These are phyloP conservation scores for Drosophila barbarae DNA, from an alignment of 2,888 invertebrate species.

Conservation along the genomic window DNA sequence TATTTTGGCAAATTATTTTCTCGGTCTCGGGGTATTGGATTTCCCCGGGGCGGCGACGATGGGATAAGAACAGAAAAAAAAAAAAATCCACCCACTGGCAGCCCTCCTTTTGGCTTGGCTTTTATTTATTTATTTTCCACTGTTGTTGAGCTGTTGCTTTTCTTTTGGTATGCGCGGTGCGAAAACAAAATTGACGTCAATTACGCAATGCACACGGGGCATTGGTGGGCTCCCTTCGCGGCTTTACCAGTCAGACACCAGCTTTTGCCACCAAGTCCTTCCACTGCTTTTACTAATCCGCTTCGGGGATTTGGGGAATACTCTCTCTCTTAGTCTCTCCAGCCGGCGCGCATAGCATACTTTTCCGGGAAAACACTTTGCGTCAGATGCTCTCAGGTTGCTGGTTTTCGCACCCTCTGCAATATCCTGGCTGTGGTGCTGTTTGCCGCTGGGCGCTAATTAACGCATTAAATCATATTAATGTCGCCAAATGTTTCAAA, in stretches of 20 bases:
- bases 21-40: slow-evolving; percentile 64
- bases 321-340: neutral
- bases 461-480: slow-evolving; percentile 79
- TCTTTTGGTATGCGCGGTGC: slow-evolving; percentile 78
- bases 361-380: slow-evolving; percentile 58
- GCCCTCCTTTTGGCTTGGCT: slow-evolving; percentile 2
- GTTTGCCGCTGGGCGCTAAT: slow-evolving; percentile 69
- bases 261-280: slow-evolving; percentile 3
- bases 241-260: slow-evolving; percentile 46
- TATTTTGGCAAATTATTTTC: slow-evolving; percentile 75
- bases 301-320: slow-evolving; percentile 80
- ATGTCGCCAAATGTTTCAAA: slow-evolving; percentile 77
- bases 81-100: slow-evolving; percentile 21
- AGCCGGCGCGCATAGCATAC: slow-evolving; percentile 63
- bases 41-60: slow-evolving; percentile 37
- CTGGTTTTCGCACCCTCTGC: slow-evolving; percentile 54
- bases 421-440: slow-evolving; percentile 41
- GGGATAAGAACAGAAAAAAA: neutral
- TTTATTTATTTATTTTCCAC: neutral
- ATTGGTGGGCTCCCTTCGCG: slow-evolving; percentile 15
- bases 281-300: slow-evolving; percentile 73
- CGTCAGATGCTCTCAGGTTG: slow-evolving; percentile 62
- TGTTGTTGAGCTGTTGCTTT: slow-evolving; percentile 7
- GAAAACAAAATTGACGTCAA: slow-evolving; percentile 81
- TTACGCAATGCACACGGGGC: slow-evolving; percentile 77